Percentiles rank a stretch among this genome's conserved stretches.
Conservation (phyloP, 2,797 vertebrate genomes). For the Melopsittacus undulatus region DNA sequence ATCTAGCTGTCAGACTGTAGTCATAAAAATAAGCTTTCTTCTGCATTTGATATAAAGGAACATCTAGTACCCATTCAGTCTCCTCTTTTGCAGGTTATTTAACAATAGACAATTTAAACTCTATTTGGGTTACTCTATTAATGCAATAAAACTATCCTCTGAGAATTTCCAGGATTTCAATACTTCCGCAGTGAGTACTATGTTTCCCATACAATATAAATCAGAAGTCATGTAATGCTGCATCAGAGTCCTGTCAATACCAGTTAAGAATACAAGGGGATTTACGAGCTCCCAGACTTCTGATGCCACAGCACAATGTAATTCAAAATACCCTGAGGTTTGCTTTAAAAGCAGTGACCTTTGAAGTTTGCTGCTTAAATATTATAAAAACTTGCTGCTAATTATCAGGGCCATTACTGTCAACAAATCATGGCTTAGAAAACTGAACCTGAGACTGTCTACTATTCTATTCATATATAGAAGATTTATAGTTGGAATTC, state of each 20-base stretch:
- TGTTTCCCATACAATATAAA: conserved; percentile 46
- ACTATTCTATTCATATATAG: not conserved
- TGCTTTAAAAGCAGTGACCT: conserved; percentile 54
- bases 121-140: conserved; percentile 13
- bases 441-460: not conserved
- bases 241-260: conserved; percentile 34
- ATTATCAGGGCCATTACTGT: conserved; percentile 41
- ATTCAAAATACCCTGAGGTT: conserved; percentile 14
- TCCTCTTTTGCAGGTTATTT: not conserved
- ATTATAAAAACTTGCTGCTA: conserved; percentile 46
- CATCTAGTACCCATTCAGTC: not conserved
- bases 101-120: conserved; percentile 2
- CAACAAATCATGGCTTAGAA: conserved; percentile 29
- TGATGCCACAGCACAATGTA: not conserved
- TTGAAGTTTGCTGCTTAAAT: conserved; percentile 32
- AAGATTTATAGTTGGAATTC: conserved; percentile 54
- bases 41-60: not conserved
- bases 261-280: conserved; percentile 14
- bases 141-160: conserved; percentile 36
- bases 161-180: conserved; percentile 39
- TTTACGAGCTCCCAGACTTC: conserved; percentile 42
- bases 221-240: conserved; percentile 35
- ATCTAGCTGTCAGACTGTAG: not conserved
- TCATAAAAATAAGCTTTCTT: not conserved
- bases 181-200: not conserved